A percentile compares a stretch with the other conserved stretches of the same genome.
These are phyloP conservation scores for Falco peregrinus DNA, from an alignment of 2,797 vertebrate genomes.

Conservation along the genomic window DNA sequence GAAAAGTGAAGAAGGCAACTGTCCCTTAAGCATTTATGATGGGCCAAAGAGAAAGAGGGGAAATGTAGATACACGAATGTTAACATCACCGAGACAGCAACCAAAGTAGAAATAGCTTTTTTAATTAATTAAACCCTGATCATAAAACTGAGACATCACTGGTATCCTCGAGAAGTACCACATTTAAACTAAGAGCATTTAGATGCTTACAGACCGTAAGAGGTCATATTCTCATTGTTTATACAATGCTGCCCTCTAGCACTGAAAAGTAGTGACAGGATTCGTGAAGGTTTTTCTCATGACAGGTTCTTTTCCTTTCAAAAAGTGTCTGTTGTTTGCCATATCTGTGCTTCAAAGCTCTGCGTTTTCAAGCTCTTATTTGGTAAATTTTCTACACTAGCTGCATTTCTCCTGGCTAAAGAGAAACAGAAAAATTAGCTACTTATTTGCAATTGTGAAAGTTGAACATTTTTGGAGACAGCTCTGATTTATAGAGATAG, in stretches of 20 bases:
- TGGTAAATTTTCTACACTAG: background rate
- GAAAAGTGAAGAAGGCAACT: background rate
- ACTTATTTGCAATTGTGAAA: background rate
- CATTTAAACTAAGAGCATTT: background rate
- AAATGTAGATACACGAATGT: background rate
- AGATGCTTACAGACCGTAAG: background rate
- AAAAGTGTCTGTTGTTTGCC: background rate
- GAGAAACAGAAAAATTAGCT: background rate
- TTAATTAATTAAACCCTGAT: background rate
- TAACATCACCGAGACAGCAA: background rate
- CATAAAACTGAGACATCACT: background rate
- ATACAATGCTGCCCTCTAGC: constrained; percentile 78
- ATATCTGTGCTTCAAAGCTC: background rate
- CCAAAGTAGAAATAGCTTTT: background rate
- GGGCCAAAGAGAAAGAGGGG: background rate
- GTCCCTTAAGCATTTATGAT: background rate
- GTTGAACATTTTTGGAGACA: background rate
- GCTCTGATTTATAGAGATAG: background rate
- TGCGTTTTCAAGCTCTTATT: background rate
- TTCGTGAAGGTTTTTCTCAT: background rate
- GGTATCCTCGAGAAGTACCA: background rate
- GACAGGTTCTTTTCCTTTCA: background rate
- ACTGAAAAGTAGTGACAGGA: background rate
- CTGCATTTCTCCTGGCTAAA: background rate
- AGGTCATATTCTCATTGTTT: background rate